Percentiles rank a stretch among this genome's conserved stretches.
phyloP scores from a whole-genome alignment of 2,797 vertebrate species.

The Garrulus glandarius region DNA sequence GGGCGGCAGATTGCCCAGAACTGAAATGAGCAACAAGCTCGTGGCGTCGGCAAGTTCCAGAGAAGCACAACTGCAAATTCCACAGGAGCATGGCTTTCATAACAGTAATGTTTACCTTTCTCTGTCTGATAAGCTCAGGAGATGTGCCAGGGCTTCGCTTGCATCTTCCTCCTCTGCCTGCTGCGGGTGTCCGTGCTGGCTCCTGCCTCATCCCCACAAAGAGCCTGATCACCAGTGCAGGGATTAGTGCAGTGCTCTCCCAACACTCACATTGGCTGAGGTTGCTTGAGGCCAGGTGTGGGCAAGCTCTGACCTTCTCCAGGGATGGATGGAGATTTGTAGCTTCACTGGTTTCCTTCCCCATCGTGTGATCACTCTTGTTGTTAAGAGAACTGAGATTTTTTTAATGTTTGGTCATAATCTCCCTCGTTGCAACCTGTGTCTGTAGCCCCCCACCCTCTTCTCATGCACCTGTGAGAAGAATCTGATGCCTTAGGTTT shows the following conservation, averaged over 20 bases:
- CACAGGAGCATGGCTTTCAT: neutral
- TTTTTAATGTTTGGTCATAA: neutral
- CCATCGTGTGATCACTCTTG: neutral
- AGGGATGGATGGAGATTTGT: neutral
- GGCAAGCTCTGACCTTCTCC: neutral
- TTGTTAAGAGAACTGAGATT: neutral
- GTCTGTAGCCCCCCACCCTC: neutral
- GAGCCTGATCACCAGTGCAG: neutral
- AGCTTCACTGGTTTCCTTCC: neutral
- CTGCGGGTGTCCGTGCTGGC: neutral
- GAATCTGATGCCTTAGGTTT: neutral
- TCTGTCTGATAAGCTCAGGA: neutral
- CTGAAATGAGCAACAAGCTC: neutral
- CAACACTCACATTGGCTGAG: neutral
- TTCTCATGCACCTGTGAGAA: neutral
- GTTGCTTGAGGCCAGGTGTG: too few relatives aligned
- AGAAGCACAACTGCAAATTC: neutral
- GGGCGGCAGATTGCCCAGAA: neutral
- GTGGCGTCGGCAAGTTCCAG: neutral
- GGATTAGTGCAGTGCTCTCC: neutral
- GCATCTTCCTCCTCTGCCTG: neutral
- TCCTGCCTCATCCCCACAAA: rapidly evolving
- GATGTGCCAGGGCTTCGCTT: neutral
- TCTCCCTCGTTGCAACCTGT: neutral
- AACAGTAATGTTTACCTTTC: neutral